phyloP scores from a whole-genome alignment of 1,140 invertebrate species.

The Aphis gossypii region DNA sequence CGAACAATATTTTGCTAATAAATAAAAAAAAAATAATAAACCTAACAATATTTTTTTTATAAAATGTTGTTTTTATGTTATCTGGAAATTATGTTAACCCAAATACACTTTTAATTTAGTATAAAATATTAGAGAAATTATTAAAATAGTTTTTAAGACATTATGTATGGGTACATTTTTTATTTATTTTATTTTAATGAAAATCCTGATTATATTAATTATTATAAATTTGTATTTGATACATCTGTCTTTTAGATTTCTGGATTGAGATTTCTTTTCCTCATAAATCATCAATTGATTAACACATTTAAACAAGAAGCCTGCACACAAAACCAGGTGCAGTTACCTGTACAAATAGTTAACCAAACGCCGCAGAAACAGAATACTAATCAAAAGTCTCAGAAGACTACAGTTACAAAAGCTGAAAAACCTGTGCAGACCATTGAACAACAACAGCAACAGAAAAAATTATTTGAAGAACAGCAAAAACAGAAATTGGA shows the following conservation, averaged over 20 bases:
- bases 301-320: constrained; percentile 83
- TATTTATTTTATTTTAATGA: background rate
- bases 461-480: constrained; percentile 47
- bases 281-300: constrained; percentile 91
- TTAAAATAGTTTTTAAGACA: too few relatives aligned
- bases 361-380: constrained; percentile 49
- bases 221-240: background rate
- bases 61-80: too few relatives aligned
- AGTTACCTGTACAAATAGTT: constrained; percentile 47
- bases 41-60: too few relatives aligned
- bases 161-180: too few relatives aligned
- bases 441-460: constrained; percentile 39
- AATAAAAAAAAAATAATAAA: too few relatives aligned
- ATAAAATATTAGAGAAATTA: too few relatives aligned
- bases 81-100: too few relatives aligned
- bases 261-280: constrained; percentile 88
- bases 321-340: constrained; percentile 22
- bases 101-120: too few relatives aligned
- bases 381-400: constrained; percentile 24
- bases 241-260: constrained; percentile 72
- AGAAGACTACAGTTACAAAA: constrained; percentile 38
- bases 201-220: background rate
- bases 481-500: constrained; percentile 38
- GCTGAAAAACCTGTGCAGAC: background rate
- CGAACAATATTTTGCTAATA: too few relatives aligned